phyloP scores from a whole-genome alignment of 2,113 vertebrate species.

The Psammodynastes pulverulentus region DNA sequence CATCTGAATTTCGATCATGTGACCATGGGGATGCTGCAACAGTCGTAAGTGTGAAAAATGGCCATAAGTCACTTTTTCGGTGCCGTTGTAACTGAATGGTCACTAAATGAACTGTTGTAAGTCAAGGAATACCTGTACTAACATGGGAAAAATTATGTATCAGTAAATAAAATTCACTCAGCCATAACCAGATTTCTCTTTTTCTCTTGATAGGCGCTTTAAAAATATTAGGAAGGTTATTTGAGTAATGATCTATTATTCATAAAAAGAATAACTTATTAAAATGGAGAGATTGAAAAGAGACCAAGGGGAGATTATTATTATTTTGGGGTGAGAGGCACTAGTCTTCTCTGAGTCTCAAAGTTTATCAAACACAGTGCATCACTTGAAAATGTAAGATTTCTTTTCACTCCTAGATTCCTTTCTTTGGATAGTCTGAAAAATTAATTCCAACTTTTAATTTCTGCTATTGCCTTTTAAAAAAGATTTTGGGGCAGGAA shows the following conservation, averaged over 20 bases:
- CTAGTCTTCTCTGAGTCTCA: not conserved
- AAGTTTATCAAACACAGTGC: not conserved
- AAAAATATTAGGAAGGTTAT: not conserved
- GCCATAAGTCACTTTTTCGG: too few species aligned
- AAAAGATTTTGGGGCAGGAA: constrained; percentile 48
- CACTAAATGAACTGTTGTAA: too few species aligned
- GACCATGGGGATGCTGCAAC: too few species aligned
- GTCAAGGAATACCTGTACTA: not conserved
- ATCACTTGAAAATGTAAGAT: not conserved
- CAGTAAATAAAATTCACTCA: not conserved
- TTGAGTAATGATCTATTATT: not conserved
- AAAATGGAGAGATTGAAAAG: not conserved
- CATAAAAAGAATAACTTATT: not conserved
- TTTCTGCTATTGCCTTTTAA: not conserved
- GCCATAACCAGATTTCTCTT: not conserved
- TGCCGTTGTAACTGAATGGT: too few species aligned
- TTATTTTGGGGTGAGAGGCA: not conserved
- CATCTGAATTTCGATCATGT: too few species aligned
- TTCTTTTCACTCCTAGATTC: not conserved
- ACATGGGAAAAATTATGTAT: not conserved
- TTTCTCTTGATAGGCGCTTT: not conserved
- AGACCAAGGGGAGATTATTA: not conserved
- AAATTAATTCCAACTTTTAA: not conserved
- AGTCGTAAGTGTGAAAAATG: too few species aligned
- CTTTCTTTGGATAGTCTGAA: constrained; percentile 1